These are phyloP conservation scores for Sparidentex hasta DNA, from an alignment of 2,797 vertebrate species.

Conservation along the genomic window DNA sequence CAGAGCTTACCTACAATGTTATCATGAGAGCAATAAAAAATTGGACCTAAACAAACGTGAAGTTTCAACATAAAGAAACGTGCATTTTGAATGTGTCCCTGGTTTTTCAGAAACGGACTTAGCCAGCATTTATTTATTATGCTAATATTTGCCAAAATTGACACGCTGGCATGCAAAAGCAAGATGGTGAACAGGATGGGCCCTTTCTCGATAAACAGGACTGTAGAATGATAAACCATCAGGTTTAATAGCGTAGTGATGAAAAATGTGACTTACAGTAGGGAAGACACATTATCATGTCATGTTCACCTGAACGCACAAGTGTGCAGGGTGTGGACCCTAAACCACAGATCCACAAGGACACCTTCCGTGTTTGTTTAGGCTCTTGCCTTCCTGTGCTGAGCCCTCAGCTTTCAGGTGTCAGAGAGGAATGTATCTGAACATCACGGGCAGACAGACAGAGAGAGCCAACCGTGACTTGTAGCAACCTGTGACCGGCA, in stretches of 20 bases:
- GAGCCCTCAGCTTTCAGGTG: constrained; percentile 76
- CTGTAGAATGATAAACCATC: background rate
- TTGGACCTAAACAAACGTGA: no score
- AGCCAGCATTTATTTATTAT: no score
- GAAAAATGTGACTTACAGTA: background rate
- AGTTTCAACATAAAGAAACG: no score
- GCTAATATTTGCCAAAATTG: no score
- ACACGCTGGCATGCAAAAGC: background rate
- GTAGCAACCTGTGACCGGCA: constrained; percentile 67
- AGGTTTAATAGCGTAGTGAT: background rate
- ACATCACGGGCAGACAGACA: constrained; percentile 51
- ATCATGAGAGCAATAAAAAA: no score
- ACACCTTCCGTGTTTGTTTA: constrained; percentile 63
- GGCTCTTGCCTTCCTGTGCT: constrained; percentile 65
- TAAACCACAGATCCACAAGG: constrained; percentile 33
- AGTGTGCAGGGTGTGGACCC: constrained; percentile 40
- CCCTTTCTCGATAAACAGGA: background rate
- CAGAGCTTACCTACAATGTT: no score
- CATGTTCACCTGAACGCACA: constrained; percentile 2
- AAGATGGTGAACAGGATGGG: background rate
- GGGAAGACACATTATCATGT: background rate
- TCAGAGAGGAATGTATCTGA: constrained; percentile 75
- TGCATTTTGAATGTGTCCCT: no score
- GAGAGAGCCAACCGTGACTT: constrained; percentile 54
- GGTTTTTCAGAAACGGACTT: no score